phyloP scores from a whole-genome alignment of 2,113 vertebrate species.

The Aptenodytes forsteri region DNA sequence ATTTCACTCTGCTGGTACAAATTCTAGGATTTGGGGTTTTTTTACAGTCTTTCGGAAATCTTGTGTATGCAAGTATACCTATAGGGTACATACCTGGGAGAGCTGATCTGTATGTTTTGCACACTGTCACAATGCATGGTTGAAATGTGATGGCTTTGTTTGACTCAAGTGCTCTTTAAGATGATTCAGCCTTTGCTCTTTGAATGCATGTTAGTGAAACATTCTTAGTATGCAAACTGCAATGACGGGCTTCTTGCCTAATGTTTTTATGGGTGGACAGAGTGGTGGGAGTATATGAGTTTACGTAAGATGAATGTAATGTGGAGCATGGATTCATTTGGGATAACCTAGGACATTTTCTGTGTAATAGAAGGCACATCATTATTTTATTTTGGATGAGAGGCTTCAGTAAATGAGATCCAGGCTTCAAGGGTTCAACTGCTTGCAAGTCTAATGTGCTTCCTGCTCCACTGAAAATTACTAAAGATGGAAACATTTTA shows the following conservation, averaged over 20 bases:
- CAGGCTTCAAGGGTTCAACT: background rate
- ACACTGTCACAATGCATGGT: background rate
- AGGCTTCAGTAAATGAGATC: background rate
- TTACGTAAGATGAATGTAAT: background rate
- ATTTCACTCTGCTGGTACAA: background rate
- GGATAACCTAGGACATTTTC: background rate
- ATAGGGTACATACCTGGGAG: background rate
- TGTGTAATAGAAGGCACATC: background rate
- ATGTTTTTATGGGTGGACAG: background rate
- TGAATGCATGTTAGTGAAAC: background rate
- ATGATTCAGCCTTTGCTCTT: background rate
- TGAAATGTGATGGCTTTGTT: background rate
- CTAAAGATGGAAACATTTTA: constrained; percentile 6
- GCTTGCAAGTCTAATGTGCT: background rate
- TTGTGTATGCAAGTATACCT: background rate
- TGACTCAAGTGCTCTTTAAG: background rate
- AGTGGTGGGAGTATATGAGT: background rate
- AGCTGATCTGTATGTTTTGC: background rate
- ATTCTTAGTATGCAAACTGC: background rate
- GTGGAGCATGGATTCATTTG: background rate
- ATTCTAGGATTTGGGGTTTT: background rate
- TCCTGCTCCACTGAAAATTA: constrained; percentile 2
- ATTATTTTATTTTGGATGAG: background rate
- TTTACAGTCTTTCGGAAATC: background rate
- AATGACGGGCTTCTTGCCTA: background rate